Percentiles rank a stretch among this genome's conserved stretches.
Conservation (phyloP, 2,113 vertebrate genomes). For the Hippocampus guttulatus region DNA sequence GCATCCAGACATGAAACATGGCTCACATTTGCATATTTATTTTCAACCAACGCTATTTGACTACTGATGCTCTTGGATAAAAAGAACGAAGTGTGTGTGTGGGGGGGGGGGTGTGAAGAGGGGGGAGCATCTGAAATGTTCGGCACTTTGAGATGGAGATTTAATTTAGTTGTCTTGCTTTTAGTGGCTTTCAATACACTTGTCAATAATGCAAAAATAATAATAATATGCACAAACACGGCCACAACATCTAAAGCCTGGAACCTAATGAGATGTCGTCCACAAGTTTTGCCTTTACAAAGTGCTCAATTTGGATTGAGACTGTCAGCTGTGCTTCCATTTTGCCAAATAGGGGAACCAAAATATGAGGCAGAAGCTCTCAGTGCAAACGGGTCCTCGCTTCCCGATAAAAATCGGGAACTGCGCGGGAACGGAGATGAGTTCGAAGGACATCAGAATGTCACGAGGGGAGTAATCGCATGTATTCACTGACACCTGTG, state of each 20-base stretch:
- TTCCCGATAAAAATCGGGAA: too few relatives aligned
- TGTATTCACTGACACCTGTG: too few relatives aligned
- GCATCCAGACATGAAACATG: constrained; percentile 7
- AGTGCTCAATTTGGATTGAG: background rate
- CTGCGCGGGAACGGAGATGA: too few relatives aligned
- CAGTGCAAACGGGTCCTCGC: too few relatives aligned
- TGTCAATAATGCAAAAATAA: background rate
- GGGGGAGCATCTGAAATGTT: background rate
- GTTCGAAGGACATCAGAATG: too few relatives aligned
- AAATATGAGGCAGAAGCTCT: too few relatives aligned
- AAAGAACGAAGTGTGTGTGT: background rate
- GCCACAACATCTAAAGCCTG: too few relatives aligned
- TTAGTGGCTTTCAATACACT: background rate
- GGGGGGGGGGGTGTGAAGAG: too few relatives aligned
- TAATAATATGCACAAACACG: background rate
- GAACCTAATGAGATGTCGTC: background rate
- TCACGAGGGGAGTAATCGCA: too few relatives aligned
- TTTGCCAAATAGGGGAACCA: too few relatives aligned
- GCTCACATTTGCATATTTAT: constrained; percentile 6
- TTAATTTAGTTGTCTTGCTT: background rate
- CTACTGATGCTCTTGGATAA: background rate
- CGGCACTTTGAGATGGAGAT: background rate
- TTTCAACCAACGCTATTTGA: background rate
- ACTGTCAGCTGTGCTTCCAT: too few relatives aligned
- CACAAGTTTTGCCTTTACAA: background rate